Evolutionary conservation across 2,797 vertebrate genomes (phyloP), one percentile per base, ranked within the genome.

Genomic region (Paratrypauchen microcephalus): DNA sequence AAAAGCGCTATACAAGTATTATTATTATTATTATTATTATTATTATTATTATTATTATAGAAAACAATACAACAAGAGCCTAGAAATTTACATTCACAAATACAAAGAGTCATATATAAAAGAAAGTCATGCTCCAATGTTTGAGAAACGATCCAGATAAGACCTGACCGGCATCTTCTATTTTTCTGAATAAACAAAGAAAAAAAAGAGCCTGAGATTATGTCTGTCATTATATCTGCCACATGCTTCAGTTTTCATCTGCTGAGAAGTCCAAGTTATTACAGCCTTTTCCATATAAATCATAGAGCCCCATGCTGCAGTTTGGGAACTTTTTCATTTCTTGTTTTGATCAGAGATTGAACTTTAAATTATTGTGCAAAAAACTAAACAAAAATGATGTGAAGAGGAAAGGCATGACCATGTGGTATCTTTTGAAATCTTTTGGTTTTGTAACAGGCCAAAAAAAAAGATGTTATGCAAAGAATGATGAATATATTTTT

Each of bases 211-310:
- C 71, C 82, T 64, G 73, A 65, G 73, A 83, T 18, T 73, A 71
- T 58, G 75, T 61, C 61, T 64, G 68, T 63, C 70, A 26, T 26
- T 68, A 79, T 69, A 80, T 84, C 69, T 69, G 77, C 73, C 62
- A 32, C 47, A 15, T 79, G 78, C 66, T 75, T 76, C 71, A 67
- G 66, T 74, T 88, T 85, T 79, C 72, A 74, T 68, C 74, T 66
- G 73, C 39, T 65, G 65, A 65, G 73, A 77, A 65, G 70, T 71
- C 69, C 3, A 68, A 30, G 50, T 57, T 13, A 45, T 64, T 58
- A 61, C 61, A 39, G 78, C 75, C 67, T 90, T 92, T 90, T 90
- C 86, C 83, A 90, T 89, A 86, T 87, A 81, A 83, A 88, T 87
- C 71, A 66, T 15, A 26, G 9, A 71, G 58, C 30, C 55, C 55